A percentile compares a stretch with the other conserved stretches of the same genome.
Conservation (phyloP, 2,888 invertebrate species). For the Griposia aprilina region DNA sequence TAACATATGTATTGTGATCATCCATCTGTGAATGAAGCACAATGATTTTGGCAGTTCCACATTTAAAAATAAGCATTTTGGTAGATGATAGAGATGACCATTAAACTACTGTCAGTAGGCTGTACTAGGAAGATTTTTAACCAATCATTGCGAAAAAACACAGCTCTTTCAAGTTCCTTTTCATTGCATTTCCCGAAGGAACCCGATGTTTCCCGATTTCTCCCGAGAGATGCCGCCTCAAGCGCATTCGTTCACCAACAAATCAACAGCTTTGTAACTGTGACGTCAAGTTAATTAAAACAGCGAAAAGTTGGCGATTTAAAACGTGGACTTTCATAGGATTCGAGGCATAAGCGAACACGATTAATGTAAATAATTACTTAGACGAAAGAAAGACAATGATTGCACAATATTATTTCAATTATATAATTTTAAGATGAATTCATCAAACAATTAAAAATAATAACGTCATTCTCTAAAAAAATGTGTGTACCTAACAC, state of each 20-base stretch:
- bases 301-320: constrained; percentile 87
- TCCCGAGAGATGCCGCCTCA: constrained; percentile 46
- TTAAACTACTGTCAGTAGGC: background rate
- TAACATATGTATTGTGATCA: too few relatives aligned
- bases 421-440: background rate
- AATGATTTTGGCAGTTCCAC: background rate
- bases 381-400: background rate
- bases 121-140: background rate
- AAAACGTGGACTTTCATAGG: constrained; percentile 73
- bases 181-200: constrained; percentile 27
- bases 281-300: constrained; percentile 89
- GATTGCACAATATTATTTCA: background rate
- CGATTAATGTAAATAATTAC: constrained; percentile 22
- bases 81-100: background rate
- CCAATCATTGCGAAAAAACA: background rate
- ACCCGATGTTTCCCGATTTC: constrained; percentile 34
- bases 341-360: constrained; percentile 42
- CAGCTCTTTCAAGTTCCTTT: background rate
- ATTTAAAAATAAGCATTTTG: background rate
- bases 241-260: constrained; percentile 70
- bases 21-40: background rate
- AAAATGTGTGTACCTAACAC: too few relatives aligned
- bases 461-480: background rate
- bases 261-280: constrained; percentile 87
- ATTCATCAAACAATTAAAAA: background rate